phyloP scores from a whole-genome alignment of 2,797 vertebrate genomes.

The Hozukius guyotensis region DNA sequence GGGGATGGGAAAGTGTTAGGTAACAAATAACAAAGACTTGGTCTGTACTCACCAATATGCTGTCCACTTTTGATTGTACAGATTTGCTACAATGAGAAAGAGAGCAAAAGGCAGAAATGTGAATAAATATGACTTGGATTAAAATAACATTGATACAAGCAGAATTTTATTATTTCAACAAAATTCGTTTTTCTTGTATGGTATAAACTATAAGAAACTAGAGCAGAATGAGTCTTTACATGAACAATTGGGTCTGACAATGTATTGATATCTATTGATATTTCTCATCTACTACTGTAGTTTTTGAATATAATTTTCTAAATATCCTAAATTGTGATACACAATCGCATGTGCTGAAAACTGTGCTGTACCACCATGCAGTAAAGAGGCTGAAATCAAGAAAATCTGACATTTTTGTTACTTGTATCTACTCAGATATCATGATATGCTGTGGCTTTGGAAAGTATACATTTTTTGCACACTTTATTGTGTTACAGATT shows the following conservation, averaged over 20 bases:
- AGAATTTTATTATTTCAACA: background rate
- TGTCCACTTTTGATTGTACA: constrained; percentile 99
- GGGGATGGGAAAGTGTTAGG: background rate
- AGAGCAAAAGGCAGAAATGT: constrained; percentile 27
- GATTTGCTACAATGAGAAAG: constrained; percentile 92
- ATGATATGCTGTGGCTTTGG: background rate
- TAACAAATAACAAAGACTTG: background rate
- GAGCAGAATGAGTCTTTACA: background rate
- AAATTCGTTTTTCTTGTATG: background rate
- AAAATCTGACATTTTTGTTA: background rate
- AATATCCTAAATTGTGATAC: background rate
- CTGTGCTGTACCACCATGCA: too few species aligned
- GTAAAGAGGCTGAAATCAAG: background rate
- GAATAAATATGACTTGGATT: background rate
- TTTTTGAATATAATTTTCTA: background rate
- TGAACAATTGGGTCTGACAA: background rate
- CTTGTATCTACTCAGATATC: background rate
- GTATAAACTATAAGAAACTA: background rate
- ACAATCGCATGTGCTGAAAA: background rate
- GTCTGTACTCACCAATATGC: constrained; percentile 96
- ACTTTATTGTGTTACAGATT: background rate
- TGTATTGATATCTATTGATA: background rate
- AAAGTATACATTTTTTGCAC: background rate
- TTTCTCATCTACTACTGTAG: background rate
- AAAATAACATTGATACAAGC: background rate